phyloP scores from a whole-genome alignment of 2,888 invertebrate species.

The Charanyca ferruginea region DNA sequence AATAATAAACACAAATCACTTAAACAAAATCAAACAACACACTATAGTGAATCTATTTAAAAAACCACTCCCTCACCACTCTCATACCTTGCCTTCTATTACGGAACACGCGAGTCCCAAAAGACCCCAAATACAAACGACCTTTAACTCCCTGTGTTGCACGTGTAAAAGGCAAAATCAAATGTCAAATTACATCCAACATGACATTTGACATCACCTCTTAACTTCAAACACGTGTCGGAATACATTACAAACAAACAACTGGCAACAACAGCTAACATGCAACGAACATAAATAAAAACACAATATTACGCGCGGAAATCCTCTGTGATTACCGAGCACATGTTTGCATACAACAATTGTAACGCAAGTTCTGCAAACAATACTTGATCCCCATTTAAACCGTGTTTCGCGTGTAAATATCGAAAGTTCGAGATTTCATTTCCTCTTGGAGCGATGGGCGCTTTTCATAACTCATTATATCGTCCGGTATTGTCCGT shows the following conservation, averaged over 20 bases:
- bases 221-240: slow-evolving; percentile 37
- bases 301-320: slow-evolving; percentile 50
- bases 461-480: slow-evolving; percentile 56
- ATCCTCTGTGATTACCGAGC: slow-evolving; percentile 47
- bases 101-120: not conserved
- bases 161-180: not conserved
- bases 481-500: slow-evolving; percentile 47
- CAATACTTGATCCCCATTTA: slow-evolving; percentile 56
- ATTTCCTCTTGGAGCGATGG: slow-evolving; percentile 53
- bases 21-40: no score
- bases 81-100: not conserved
- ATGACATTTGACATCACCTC: slow-evolving; percentile 14
- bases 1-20: no score
- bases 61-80: no score
- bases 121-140: not conserved
- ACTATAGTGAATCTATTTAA: no score
- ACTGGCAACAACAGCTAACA: slow-evolving; percentile 29
- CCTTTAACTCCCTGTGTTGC: not conserved
- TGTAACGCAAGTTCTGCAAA: slow-evolving; percentile 50
- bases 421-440: slow-evolving; percentile 59
- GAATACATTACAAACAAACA: slow-evolving; percentile 28
- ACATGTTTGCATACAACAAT: slow-evolving; percentile 60
- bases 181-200: slow-evolving; percentile 14
- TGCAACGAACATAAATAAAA: slow-evolving; percentile 59
- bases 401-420: slow-evolving; percentile 60